Base-by-base conservation (phyloP, 2,113 vertebrate genomes). In the Tupaia chinensis region DNA sequence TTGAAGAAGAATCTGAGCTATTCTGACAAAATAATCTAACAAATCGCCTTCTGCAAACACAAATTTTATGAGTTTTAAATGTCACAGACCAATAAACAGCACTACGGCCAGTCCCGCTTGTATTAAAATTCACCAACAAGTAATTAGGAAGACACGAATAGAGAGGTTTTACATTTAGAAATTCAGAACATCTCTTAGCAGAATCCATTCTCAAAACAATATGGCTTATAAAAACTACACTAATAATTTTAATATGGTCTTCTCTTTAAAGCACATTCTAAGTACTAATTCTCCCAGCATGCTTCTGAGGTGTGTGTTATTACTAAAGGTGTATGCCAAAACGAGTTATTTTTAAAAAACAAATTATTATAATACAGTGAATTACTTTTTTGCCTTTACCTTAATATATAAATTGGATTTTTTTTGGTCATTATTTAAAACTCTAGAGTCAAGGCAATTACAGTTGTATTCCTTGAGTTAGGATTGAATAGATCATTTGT, bases 191-290 rank as follows among this genome's bases (percentile, higher is more conserved):
- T 58, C 58, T 90, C 79, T 91, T 53, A 89, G 74, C 53, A 89
- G 84, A 96, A 91, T 94, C 77, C 16, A 54, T 94, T 96, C 92
- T 66, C 74, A 88, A 66, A 89, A 92, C 34, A 96, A 89, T 90
- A 70, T 56, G 23, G 5, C 10, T 85, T 95, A 54, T 90, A 94
- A 96, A 95, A 91, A 91, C 61, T 72, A 44, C 93, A 78, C 73
- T 96, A 89, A 82, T 92, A 93, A 87, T 96, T 96, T 97, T 86
- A 97, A 95, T 95, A 89, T 60, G 89, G 68, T 89, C 82, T 96
- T 97, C 73, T 93, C 79, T 92, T 94, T 94, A 89, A 89, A 95
- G 63, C 80, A 90, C 65, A 93, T 96, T 78, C 44, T 93, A 89
- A 93, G 70, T 73, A 82, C 83, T 96, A 94, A 97, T 97, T 97